Percentiles rank a stretch among this genome's conserved stretches.
Conservation (phyloP, 2,113 vertebrate species). For the Eidolon helvum region DNA sequence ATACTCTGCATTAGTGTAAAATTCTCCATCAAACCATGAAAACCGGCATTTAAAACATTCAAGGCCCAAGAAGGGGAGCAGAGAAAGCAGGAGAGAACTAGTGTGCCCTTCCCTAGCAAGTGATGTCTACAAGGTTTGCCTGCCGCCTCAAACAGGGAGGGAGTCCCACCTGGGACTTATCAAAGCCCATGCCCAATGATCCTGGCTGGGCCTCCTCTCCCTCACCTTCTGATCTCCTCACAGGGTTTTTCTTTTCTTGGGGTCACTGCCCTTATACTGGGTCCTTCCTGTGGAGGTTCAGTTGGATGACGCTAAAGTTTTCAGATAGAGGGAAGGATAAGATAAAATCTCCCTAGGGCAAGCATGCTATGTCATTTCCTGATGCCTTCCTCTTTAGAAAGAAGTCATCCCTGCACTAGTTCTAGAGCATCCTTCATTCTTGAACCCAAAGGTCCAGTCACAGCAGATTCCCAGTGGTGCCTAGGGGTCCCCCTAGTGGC, state of each 20-base stretch:
- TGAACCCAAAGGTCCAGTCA: background rate
- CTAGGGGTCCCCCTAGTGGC: background rate
- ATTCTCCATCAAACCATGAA: conserved; percentile 85
- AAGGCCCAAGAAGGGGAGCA: conserved; percentile 41
- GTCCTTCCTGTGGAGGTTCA: background rate
- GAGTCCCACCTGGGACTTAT: too few relatives aligned
- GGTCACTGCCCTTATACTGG: background rate
- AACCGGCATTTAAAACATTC: conserved; percentile 80
- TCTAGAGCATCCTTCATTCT: background rate
- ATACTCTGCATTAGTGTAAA: conserved; percentile 86
- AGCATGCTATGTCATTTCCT: background rate
- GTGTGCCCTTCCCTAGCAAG: background rate
- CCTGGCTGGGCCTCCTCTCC: background rate
- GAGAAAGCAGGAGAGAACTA: background rate
- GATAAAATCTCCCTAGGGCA: background rate
- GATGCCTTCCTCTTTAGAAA: background rate
- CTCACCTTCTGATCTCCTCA: background rate
- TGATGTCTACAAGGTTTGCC: background rate
- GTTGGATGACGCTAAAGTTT: background rate
- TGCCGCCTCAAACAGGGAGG: background rate
- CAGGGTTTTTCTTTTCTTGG: background rate
- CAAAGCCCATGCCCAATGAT: accelerated
- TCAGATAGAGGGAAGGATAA: background rate
- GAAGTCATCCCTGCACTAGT: background rate
- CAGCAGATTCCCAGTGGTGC: background rate